Base-by-base conservation (phyloP, 2,113 vertebrate genomes). In the Zonotrichia leucophrys region DNA sequence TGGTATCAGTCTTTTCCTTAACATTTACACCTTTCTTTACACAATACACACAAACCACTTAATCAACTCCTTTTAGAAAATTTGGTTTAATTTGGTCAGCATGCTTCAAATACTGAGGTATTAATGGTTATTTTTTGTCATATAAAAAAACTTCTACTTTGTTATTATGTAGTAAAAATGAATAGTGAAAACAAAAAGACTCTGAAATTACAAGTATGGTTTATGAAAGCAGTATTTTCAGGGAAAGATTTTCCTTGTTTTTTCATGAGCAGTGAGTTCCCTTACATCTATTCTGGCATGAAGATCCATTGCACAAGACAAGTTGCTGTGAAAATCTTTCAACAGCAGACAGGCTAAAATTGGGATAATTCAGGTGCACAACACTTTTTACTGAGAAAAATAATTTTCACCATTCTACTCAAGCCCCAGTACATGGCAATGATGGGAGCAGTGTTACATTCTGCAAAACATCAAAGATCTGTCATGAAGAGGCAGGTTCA, bases 371-470 rank as follows among this genome's bases (percentile, higher is more conserved):
- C 31, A 73, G 52, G 53, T 73, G 87, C 15, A 72, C 58, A 73
- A 50, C 53, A 39, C 14, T 10, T 83, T 81, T 55, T 30, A 75
- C 24, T 4, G 14, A 92, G n/a, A 83, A 90, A 87, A 88, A 35
- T 31, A 28, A 67, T 77, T 83, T 76, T 63, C 58, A 76, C 11
- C 27, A 8, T 73, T 69, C 31, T 59, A 49, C 56, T 59, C 11
- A 27, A 47, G 33, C 23, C 14, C 9, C 11, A 62, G 55, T 30
- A 80, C 0, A 0, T 2, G 59, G n/a, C 22, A 91, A 28, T 24
- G 28, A 89, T 2, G 9, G 37, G 3, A 62, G 18, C n/a, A 66
- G 25, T 8, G 42, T 77, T 33, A 80, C 24, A 62, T 1, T 17
- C 63, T 56, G 31, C 44, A 75, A 85, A 73, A 79, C 4, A 17